Evolutionary conservation across 2,797 vertebrate species (phyloP).

Genomic region (Coccyzus lansbergi): DNA sequence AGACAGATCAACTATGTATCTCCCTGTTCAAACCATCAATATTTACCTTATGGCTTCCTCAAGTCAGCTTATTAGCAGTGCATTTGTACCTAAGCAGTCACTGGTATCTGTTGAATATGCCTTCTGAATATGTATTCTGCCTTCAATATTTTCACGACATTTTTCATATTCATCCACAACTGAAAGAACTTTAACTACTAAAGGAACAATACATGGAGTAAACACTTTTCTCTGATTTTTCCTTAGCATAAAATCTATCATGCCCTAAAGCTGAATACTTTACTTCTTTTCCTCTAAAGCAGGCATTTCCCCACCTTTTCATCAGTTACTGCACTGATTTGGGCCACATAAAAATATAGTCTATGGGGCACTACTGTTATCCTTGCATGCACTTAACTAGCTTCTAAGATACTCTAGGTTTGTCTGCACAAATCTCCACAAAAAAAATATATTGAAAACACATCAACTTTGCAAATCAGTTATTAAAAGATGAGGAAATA

Average conservation of each 20-base stretch:
- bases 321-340: background rate
- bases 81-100: background rate
- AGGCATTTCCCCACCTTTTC: background rate
- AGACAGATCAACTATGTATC: background rate
- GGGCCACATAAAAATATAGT: background rate
- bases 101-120: background rate
- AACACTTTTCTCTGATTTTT: background rate
- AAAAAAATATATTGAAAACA: background rate
- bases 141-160: background rate
- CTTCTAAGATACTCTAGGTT: background rate
- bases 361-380: background rate
- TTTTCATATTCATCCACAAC: background rate
- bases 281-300: background rate
- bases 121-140: too few relatives aligned
- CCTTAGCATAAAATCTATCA: background rate
- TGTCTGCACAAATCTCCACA: background rate
- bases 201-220: background rate
- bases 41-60: background rate
- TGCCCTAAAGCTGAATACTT: background rate
- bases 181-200: background rate
- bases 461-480: background rate
- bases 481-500: background rate
- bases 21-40: background rate
- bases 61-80: background rate
- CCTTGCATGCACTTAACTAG: background rate